Base-by-base conservation (phyloP, 2,888 invertebrate genomes). In the Brachypalpus laphriformis region DNA sequence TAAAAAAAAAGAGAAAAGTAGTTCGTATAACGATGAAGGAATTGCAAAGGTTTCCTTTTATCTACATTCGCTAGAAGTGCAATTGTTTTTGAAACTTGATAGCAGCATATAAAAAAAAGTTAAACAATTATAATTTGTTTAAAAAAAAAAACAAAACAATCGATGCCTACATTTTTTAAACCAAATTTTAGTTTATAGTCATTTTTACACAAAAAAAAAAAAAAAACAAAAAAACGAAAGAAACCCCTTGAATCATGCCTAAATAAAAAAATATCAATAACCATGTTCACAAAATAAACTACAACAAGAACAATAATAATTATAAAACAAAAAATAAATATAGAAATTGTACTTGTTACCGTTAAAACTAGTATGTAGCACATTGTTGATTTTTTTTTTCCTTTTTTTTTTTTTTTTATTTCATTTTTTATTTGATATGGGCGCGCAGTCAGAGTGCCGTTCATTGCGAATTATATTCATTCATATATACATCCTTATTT, bases 311-410 rank as follows among this genome's bases (percentile, higher is more conserved):
- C 66, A 72, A 82, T 78, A 82, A 82, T 65, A 45, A 77, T 54
- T 66, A 82, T 71, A 59, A 72, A 40, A 3, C 47, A 66, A n/a
- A n/a, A n/a, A n/a, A 59, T 42, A 66, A 61, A 61, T 16, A 68
- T 74, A 81, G 16, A 81, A 74, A 72, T 74, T 63, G 80, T 75
- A 75, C 49, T 70, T 83, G 83, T 83, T 83, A 83, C 57, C 74
- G 80, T 83, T 80, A 65, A 74, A 83, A 74, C 80, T 83, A 83
- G 83, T 83, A 83, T 40, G 65, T 83, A 83, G 80, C 49, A 65
- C 63, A 80, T 70, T 82, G 82, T 83, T 83, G 74, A 68, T 75
- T 75, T 25, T 81, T 63, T 28, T 28, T 61, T 74, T 40, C 49
- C 2, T 31, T 59, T 59, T 47, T 45, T 49, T 57, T 51, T 28